Conservation (phyloP, 2,888 invertebrate species). For the Tipula lateralis region DNA sequence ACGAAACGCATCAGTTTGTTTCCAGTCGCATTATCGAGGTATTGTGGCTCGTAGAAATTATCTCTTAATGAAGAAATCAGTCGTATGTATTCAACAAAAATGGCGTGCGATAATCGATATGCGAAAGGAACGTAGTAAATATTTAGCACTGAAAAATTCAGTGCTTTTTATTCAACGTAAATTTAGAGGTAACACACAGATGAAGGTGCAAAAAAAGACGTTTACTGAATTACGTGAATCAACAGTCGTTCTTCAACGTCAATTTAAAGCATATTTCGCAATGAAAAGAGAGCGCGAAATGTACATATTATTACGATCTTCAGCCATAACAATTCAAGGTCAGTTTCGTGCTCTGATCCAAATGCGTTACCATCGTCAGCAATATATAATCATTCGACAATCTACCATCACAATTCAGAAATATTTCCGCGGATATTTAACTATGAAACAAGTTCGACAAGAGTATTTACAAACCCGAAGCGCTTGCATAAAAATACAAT, state of each 20-base stretch:
- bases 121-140: conserved; percentile 37
- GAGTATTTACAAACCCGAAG: conserved; percentile 39
- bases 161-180: conserved; percentile 46
- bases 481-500: conserved; percentile 39
- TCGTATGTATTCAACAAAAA: conserved; percentile 41
- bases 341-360: conserved; percentile 37
- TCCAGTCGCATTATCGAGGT: conserved; percentile 32
- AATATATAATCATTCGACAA: conserved; percentile 39
- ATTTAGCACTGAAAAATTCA: conserved; percentile 36
- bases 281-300: conserved; percentile 41
- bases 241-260: background rate
- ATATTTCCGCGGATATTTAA: conserved; percentile 44
- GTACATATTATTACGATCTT: conserved; percentile 42
- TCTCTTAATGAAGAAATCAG: conserved; percentile 35
- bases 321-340: conserved; percentile 38
- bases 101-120: conserved; percentile 44
- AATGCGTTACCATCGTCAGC: conserved; percentile 39
- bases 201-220: conserved; percentile 35
- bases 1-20: background rate
- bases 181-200: conserved; percentile 42
- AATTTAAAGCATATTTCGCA: conserved; percentile 31
- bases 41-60: conserved; percentile 40
- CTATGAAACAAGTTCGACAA: conserved; percentile 40
- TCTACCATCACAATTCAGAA: conserved; percentile 47
- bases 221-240: conserved; percentile 38